Evolutionary conservation across 2,797 vertebrate species (phyloP).

Genomic region (Carduelis carduelis): DNA sequence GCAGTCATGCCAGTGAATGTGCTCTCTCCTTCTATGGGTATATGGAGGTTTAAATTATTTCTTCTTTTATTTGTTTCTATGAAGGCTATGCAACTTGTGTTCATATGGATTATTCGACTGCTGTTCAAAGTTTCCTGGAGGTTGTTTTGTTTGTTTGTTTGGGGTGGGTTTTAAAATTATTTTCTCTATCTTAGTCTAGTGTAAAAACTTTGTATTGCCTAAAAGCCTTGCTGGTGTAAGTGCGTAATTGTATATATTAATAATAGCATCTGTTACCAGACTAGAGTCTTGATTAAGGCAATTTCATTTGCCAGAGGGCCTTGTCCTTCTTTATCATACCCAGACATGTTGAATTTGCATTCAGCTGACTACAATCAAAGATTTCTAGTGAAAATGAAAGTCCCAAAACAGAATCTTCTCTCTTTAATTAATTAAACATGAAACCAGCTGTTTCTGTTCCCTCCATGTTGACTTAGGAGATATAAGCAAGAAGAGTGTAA

Average conservation of each 20-base stretch:
- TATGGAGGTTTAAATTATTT: neutral
- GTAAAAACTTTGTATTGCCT: neutral
- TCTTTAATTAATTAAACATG: neutral
- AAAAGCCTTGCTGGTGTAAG: neutral
- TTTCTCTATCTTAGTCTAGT: neutral
- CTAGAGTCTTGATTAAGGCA: neutral
- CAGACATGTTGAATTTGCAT: neutral
- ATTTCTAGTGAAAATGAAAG: neutral
- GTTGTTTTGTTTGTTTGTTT: neutral
- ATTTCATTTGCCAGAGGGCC: neutral
- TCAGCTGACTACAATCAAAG: neutral
- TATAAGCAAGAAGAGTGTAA: neutral
- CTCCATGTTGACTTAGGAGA: neutral
- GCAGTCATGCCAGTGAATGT: neutral
- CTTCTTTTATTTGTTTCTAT: neutral
- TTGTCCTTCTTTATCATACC: neutral
- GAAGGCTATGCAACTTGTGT: neutral
- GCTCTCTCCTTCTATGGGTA: neutral
- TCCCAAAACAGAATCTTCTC: neutral
- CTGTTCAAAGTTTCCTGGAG: neutral
- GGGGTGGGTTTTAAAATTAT: neutral
- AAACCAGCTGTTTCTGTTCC: neutral
- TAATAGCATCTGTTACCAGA: neutral
- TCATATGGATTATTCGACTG: neutral
- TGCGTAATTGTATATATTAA: neutral